Conservation (phyloP, 2,888 invertebrate genomes). For the Yponomeuta plumbellus region DNA sequence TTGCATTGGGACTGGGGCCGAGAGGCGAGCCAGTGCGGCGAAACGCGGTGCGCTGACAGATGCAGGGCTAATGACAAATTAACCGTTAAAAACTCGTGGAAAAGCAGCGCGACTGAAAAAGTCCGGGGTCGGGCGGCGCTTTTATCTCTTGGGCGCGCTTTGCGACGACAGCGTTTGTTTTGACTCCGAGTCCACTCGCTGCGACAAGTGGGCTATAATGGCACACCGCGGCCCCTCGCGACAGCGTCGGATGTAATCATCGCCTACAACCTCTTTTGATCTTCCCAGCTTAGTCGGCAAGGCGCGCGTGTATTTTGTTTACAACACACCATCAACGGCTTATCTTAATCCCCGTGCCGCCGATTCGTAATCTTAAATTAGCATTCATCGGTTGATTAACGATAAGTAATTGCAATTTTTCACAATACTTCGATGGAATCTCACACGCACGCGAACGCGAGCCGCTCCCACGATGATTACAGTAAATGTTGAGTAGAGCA, state of each 20-base stretch:
- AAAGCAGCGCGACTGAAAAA: slow-evolving; percentile 46
- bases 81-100: slow-evolving; percentile 59
- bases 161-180: slow-evolving; percentile 53
- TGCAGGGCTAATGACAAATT: slow-evolving; percentile 67
- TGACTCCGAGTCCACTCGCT: slow-evolving; percentile 31
- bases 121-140: slow-evolving; percentile 33
- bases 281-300: slow-evolving; percentile 28
- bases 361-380: slow-evolving; percentile 5
- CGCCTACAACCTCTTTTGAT: slow-evolving; percentile 57
- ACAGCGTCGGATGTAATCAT: slow-evolving; percentile 52
- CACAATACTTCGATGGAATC: slow-evolving; percentile 28
- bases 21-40: slow-evolving; percentile 29
- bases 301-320: slow-evolving; percentile 10
- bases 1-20: not conserved
- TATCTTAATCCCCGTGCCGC: not conserved
- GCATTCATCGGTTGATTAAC: slow-evolving; percentile 9
- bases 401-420: slow-evolving; percentile 3
- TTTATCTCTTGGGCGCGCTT: slow-evolving; percentile 47
- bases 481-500: slow-evolving; percentile 62
- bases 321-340: slow-evolving; percentile 9
- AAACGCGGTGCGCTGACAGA: slow-evolving; percentile 54
- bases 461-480: slow-evolving; percentile 67
- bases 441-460: slow-evolving; percentile 47
- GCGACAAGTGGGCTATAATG: slow-evolving; percentile 24
- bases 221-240: slow-evolving; percentile 25